Evolutionary conservation across 2,113 vertebrate species (phyloP).

Genomic region (Casuarius casuarius): DNA sequence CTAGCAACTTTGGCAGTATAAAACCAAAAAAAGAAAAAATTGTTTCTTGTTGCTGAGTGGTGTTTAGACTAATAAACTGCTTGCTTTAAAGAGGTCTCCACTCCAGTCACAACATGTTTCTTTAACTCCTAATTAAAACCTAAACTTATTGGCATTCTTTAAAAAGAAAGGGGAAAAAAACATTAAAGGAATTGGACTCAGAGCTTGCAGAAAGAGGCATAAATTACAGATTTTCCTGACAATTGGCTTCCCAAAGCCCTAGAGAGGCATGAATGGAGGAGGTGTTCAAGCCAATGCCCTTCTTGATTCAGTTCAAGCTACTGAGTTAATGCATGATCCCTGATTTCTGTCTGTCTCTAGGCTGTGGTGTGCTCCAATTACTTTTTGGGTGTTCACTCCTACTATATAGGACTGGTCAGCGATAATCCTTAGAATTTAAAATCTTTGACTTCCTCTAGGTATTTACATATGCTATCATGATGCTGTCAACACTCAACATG

Average conservation of each 20-base stretch:
- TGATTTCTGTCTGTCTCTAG: not conserved
- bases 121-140: not conserved
- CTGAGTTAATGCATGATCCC: rapidly evolving
- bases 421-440: not conserved
- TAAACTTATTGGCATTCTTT: not conserved
- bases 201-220: rapidly evolving
- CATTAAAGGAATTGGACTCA: not conserved
- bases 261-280: not conserved
- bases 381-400: not conserved
- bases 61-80: not conserved
- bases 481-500: not conserved
- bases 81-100: not conserved
- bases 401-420: not conserved
- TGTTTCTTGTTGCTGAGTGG: not conserved
- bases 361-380: not conserved
- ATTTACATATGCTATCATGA: not conserved
- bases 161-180: not conserved
- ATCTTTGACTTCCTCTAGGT: not conserved
- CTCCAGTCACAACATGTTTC: not conserved
- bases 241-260: not conserved
- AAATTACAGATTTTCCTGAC: not conserved
- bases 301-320: not conserved
- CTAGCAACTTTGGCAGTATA: not conserved
- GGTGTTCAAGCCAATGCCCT: not conserved
- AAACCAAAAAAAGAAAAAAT: not conserved